These are phyloP conservation scores for Cathartes aura DNA, from an alignment of 2,113 vertebrate species.

Conservation along the genomic window DNA sequence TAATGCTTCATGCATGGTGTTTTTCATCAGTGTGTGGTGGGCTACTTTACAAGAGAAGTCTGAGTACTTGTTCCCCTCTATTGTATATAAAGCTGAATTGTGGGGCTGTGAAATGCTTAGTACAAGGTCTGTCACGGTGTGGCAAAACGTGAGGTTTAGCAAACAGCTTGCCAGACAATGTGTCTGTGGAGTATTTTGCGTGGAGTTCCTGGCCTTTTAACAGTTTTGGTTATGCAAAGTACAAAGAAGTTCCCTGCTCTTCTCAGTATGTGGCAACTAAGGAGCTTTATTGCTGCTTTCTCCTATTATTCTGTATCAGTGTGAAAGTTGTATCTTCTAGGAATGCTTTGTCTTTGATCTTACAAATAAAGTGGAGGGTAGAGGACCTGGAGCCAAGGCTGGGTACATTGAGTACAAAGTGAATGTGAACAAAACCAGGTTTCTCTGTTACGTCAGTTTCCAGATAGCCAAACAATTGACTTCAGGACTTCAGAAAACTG, in stretches of 20 bases:
- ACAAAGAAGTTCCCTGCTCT: background rate
- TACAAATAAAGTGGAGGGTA: background rate
- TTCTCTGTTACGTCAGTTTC: background rate
- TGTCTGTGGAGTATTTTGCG: background rate
- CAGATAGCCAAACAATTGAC: background rate
- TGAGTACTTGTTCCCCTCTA: background rate
- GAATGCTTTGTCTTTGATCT: background rate
- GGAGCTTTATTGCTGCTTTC: background rate
- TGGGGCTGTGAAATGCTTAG: background rate
- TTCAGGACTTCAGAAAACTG: background rate
- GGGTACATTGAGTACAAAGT: background rate
- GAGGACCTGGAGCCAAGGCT: background rate
- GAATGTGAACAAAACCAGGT: rapidly evolving
- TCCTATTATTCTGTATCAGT: background rate
- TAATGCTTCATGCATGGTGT: rapidly evolving
- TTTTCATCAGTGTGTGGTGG: background rate
- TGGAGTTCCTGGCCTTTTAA: background rate
- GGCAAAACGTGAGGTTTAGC: background rate
- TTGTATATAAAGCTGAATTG: background rate
- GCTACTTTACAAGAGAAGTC: background rate
- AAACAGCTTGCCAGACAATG: background rate
- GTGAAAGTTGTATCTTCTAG: background rate
- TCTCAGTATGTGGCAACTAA: background rate
- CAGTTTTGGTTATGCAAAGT: background rate
- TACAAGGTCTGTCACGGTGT: background rate